Percentiles rank a stretch among this genome's conserved stretches.
These are phyloP conservation scores for Chiridota heheva DNA, from an alignment of 35 echinoderm and acorn worm genomes.

Conservation along the genomic window DNA sequence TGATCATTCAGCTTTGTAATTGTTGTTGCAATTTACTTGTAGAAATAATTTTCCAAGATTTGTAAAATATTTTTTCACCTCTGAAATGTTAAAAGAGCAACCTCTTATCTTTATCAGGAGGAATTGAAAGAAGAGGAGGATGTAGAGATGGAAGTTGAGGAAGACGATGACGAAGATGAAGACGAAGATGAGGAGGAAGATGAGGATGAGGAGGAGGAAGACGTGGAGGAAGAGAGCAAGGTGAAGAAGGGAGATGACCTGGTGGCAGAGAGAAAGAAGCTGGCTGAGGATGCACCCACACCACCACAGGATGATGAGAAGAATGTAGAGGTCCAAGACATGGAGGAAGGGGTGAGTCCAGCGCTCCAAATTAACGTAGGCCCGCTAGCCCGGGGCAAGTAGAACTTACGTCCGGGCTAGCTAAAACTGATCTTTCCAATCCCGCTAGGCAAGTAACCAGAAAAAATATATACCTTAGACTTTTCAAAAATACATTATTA, in stretches of 20 bases:
- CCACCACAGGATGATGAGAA: slow-evolving; percentile 59
- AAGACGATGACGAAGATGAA: slow-evolving; percentile 36
- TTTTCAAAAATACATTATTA: too few relatives aligned
- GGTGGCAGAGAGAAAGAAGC: slow-evolving; percentile 43
- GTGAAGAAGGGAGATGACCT: slow-evolving; percentile 53
- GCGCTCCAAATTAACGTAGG: too few relatives aligned
- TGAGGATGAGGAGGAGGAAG: slow-evolving; percentile 45
- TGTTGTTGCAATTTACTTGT: too few relatives aligned
- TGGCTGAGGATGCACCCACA: slow-evolving; percentile 21
- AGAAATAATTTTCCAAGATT: too few relatives aligned
- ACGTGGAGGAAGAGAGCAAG: slow-evolving; percentile 34
- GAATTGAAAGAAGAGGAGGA: slow-evolving; percentile 79
- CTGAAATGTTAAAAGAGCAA: too few relatives aligned
- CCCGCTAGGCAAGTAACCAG: too few relatives aligned
- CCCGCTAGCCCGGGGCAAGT: too few relatives aligned
- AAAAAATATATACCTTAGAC: too few relatives aligned
- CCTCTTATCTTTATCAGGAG: slow-evolving; percentile 9
- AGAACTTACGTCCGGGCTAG: too few relatives aligned
- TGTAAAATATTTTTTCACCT: too few relatives aligned
- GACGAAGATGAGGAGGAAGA: slow-evolving; percentile 2
- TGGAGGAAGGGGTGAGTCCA: slow-evolving; percentile 93
- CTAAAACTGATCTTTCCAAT: too few relatives aligned
- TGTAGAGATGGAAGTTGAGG: slow-evolving; percentile 80
- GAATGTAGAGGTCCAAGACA: slow-evolving; percentile 92
- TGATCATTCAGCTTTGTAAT: too few relatives aligned